phyloP scores from a whole-genome alignment of 2,113 vertebrate genomes.

The Epinephelus fuscoguttatus region DNA sequence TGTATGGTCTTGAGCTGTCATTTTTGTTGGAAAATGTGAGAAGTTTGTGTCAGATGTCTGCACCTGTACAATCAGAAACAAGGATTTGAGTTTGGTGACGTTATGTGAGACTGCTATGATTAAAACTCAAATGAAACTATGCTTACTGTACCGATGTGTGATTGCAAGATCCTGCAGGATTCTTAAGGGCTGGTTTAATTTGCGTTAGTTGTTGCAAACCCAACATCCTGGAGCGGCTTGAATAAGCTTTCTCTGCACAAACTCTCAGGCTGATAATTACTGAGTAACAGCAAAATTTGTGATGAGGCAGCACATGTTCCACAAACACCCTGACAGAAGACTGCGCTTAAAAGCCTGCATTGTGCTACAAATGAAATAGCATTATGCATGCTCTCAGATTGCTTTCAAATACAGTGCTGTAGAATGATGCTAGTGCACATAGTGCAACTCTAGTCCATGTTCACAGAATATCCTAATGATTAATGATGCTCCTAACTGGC shows the following conservation, averaged over 20 bases:
- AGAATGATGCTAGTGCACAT: neutral
- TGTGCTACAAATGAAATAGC: neutral
- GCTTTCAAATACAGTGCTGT: neutral
- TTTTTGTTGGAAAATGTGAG: too few species aligned
- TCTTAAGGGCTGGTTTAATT: too few species aligned
- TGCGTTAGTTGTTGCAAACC: too few species aligned
- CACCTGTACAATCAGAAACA: too few species aligned
- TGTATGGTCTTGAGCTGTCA: too few species aligned
- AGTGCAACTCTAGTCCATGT: neutral
- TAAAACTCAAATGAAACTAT: too few species aligned
- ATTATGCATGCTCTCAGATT: neutral
- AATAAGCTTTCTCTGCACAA: constrained; percentile 15
- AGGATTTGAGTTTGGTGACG: too few species aligned
- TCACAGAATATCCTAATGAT: neutral
- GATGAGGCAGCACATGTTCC: constrained; percentile 28
- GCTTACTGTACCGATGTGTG: too few species aligned
- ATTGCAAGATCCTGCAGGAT: too few species aligned
- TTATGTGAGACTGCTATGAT: too few species aligned
- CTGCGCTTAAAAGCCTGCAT: neutral
- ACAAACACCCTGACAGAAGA: neutral
- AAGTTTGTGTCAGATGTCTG: too few species aligned
- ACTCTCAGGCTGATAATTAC: neutral
- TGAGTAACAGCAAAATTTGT: constrained; percentile 11
- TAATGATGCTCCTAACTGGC: neutral
- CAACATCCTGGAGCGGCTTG: neutral